Base-by-base conservation (phyloP, 1,140 invertebrate species). In the Drosophila erecta region DNA sequence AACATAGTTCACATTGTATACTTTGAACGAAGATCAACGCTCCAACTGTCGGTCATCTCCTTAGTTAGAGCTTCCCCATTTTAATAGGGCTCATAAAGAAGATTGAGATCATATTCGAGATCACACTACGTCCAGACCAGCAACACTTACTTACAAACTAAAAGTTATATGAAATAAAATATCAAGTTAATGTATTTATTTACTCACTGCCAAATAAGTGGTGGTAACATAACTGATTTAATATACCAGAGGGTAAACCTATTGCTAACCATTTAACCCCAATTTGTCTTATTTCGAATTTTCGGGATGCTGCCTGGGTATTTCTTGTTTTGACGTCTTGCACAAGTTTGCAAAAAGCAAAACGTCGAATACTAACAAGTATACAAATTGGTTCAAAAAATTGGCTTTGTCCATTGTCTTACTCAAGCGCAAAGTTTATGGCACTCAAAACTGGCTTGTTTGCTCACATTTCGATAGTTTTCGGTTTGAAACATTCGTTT, bases 381-480 rank as follows among this genome's bases (percentile, higher is more conserved):
- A 40, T 30, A 61, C 24, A 47, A 78, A 87, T 75, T 62, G 69
- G 83, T 66, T 60, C 43, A 30, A 65, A 57, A 66, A 46, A 67
- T 62, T 56, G 41, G 79, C 49, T 56, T 22, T 46, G 38, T 44
- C 47, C 59, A 74, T 81, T 81, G 79, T 83, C 70, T 86, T 87
- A 72, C 83, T 51, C 79, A 87, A 87, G 79, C 83, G 83, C 72
- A 72, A 87, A 69, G 43, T 87, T 81, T 86, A 78, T 81, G 81
- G 60, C 70, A 64, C 62, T 71, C 47, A 50, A 71, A 64, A 71
- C 47, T 35, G 43, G 62, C 65, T 47, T 75, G 62, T 56, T 70
- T 69, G 64, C 65, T 40, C 50, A 70, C 51, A 70, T 79, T 83
- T 81, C 79, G 74, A 77, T 78, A 57, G 58, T 54, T 74, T 50